phyloP scores from a whole-genome alignment of 2,888 invertebrate species.

The Oegoconia quadripuncta region DNA sequence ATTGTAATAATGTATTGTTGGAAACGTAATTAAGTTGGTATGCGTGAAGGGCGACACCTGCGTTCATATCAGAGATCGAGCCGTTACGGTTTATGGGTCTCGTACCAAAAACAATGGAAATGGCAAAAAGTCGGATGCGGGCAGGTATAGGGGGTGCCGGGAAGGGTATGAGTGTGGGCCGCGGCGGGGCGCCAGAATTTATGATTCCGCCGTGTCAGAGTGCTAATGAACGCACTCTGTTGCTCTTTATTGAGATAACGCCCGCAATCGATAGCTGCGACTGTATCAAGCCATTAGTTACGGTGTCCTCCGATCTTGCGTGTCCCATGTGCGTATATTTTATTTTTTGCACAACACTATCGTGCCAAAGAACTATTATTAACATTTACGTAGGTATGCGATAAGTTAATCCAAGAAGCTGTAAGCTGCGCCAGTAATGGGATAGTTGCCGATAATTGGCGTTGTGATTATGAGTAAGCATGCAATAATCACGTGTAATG shows the following conservation, averaged over 20 bases:
- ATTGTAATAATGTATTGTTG: constrained; percentile 60
- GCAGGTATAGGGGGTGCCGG: constrained; percentile 50
- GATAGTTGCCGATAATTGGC: constrained; percentile 15
- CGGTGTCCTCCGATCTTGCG: constrained; percentile 61
- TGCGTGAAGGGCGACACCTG: constrained; percentile 74
- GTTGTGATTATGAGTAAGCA: constrained; percentile 25
- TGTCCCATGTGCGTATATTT: constrained; percentile 60
- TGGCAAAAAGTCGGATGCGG: constrained; percentile 74
- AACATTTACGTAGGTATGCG: constrained; percentile 42
- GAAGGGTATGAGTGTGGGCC: constrained; percentile 66
- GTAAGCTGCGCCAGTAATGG: constrained; percentile 21
- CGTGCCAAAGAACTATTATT: constrained; percentile 66
- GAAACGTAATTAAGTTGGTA: constrained; percentile 70
- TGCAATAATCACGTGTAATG: constrained; percentile 29
- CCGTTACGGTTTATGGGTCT: constrained; percentile 71
- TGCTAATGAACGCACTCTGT: constrained; percentile 77
- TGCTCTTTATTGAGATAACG: constrained; percentile 78
- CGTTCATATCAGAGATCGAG: constrained; percentile 64
- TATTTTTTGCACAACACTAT: constrained; percentile 57
- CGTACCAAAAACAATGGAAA: constrained; percentile 73
- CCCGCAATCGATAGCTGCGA: constrained; percentile 59
- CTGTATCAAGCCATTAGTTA: constrained; percentile 66
- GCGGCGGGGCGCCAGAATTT: constrained; percentile 74
- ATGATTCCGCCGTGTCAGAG: constrained; percentile 76
- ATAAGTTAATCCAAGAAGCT: constrained; percentile 59